Conservation (phyloP, 2,113 vertebrate species). For the Sphaerodactylus townsendi region DNA sequence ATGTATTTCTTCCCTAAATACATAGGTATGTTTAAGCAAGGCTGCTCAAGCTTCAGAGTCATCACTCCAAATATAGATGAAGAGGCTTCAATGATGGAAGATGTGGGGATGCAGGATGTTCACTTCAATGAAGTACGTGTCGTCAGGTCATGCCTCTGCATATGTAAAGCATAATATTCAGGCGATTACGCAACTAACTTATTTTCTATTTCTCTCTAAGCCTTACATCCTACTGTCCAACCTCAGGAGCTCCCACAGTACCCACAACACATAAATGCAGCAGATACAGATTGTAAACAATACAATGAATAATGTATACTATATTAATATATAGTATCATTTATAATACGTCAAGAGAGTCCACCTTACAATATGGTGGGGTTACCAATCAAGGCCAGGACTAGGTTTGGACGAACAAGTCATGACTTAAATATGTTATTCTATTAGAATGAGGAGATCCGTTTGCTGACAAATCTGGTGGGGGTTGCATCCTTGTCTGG, state of each 20-base stretch:
- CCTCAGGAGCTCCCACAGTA: background rate
- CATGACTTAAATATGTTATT: background rate
- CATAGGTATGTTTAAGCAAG: constrained; percentile 93
- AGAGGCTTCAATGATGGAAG: constrained; percentile 99
- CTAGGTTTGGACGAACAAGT: background rate
- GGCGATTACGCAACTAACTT: background rate
- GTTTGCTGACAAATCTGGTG: background rate
- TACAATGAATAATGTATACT: background rate
- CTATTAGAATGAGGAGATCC: background rate
- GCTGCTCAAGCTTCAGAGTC: constrained; percentile 93
- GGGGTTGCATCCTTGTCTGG: background rate
- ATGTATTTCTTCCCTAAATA: background rate
- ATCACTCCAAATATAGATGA: constrained; percentile 98
- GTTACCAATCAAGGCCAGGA: background rate
- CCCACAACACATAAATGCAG: background rate
- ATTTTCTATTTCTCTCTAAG: background rate
- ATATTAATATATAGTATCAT: background rate
- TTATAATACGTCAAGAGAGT: background rate
- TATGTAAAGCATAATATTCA: background rate
- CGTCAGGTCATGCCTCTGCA: background rate
- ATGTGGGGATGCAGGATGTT: constrained; percentile 98
- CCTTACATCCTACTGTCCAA: background rate
- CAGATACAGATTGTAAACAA: background rate
- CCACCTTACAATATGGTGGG: background rate
- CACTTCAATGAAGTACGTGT: constrained; percentile 93